A percentile compares a stretch with the other conserved stretches of the same genome.
Evolutionary conservation across 2,113 vertebrate genomes (phyloP).

Genomic region (Tichodroma muraria): DNA sequence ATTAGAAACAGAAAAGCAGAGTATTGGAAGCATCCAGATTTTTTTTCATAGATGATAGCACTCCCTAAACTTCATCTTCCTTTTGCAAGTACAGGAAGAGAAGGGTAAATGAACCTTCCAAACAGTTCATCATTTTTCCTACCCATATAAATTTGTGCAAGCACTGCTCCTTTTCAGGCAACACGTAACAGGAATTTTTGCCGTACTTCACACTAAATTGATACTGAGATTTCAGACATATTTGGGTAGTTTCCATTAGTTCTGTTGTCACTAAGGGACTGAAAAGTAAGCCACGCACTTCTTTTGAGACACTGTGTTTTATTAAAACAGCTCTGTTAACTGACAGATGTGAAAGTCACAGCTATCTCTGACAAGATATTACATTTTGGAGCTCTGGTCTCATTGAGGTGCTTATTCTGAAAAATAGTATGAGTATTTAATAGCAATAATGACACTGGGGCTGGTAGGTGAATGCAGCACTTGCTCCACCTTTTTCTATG

Average conservation of each 20-base stretch:
- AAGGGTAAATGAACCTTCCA: neutral
- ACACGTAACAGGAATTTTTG: neutral
- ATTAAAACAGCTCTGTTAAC: neutral
- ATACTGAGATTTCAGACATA: neutral
- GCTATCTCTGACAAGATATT: neutral
- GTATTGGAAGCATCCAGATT: neutral
- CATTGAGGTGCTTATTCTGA: neutral
- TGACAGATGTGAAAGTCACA: neutral
- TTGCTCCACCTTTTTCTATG: neutral
- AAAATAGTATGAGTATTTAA: neutral
- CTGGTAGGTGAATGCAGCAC: neutral
- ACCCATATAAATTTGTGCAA: neutral
- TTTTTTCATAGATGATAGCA: neutral
- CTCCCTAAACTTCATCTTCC: neutral
- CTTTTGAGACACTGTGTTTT: neutral
- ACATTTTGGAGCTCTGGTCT: neutral
- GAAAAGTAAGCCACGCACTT: neutral
- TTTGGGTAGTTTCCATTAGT: neutral
- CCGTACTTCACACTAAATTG: neutral
- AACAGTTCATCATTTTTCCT: neutral
- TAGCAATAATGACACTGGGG: neutral
- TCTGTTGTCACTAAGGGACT: neutral
- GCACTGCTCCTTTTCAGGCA: neutral
- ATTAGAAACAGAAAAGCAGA: neutral
- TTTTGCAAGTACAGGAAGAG: neutral